Percentiles rank a stretch among this genome's conserved stretches.
Evolutionary conservation across 2,797 vertebrate genomes (phyloP).

Genomic region (Nothura maculosa): DNA sequence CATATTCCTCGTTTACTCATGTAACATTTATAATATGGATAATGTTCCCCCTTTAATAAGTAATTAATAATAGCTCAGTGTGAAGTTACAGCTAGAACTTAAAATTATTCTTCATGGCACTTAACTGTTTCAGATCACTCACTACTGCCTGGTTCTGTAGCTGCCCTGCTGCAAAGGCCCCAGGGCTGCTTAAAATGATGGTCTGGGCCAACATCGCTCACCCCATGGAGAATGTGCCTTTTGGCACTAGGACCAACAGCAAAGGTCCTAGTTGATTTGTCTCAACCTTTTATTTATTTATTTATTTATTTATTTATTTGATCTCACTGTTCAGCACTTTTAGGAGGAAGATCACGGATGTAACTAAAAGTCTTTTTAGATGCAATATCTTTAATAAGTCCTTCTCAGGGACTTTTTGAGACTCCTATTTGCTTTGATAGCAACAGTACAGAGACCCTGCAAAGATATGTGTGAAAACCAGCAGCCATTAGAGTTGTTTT

Average conservation of each 20-base stretch:
- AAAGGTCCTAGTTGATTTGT: background rate
- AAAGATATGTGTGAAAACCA: background rate
- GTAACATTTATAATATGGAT: conserved; percentile 45
- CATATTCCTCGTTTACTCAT: conserved; percentile 50
- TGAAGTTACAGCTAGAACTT: conserved; percentile 18
- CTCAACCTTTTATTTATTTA: background rate
- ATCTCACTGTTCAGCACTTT: background rate
- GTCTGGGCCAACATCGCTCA: background rate
- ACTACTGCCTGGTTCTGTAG: background rate
- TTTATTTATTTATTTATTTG: background rate
- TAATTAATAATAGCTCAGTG: conserved; percentile 11
- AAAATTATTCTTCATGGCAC: background rate
- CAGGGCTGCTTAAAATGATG: background rate
- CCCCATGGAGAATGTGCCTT: fast-evolving
- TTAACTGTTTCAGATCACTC: background rate
- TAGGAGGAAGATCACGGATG: background rate
- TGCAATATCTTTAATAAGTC: conserved; percentile 23
- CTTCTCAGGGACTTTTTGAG: conserved; percentile 14
- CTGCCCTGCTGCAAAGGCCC: background rate
- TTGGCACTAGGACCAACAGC: background rate
- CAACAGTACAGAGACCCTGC: background rate
- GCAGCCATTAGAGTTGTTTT: background rate
- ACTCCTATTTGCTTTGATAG: conserved; percentile 8
- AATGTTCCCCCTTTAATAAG: conserved; percentile 40
- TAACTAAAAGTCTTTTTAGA: background rate